These are phyloP conservation scores for Heliopora coerulea DNA, from an alignment of 92 coral and sea anemone species.

Conservation along the genomic window DNA sequence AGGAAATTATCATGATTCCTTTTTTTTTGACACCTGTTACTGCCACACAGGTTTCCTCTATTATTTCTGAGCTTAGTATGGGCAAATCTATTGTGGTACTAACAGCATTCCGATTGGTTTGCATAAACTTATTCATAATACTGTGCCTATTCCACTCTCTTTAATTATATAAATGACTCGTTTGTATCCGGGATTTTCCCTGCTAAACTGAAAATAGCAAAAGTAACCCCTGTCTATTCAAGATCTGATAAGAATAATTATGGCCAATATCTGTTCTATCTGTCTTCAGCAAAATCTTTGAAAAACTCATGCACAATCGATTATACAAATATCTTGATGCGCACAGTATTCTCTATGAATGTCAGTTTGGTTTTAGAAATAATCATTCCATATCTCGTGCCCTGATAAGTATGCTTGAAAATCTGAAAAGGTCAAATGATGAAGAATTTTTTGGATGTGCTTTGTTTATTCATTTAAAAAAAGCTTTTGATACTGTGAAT, in stretches of 20 bases:
- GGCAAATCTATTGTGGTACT: slow-evolving; percentile 28
- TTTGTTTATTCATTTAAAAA: slow-evolving; percentile 38
- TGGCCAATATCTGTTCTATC: slow-evolving; percentile 47
- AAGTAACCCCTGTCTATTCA: slow-evolving; percentile 20
- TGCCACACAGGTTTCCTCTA: too few species aligned
- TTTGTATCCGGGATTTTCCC: slow-evolving; percentile 42
- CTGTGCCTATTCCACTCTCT: slow-evolving; percentile 28
- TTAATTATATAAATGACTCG: slow-evolving; percentile 40
- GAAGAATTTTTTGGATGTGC: slow-evolving; percentile 40
- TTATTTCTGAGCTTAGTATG: too few species aligned
- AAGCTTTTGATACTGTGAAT: slow-evolving; percentile 47
- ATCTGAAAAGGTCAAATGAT: slow-evolving; percentile 17
- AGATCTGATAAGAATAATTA: slow-evolving; percentile 20
- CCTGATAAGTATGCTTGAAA: slow-evolving; percentile 30
- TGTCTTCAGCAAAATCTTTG: slow-evolving; percentile 30
- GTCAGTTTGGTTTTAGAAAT: slow-evolving; percentile 15
- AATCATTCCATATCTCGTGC: slow-evolving; percentile 13
- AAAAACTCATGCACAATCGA: slow-evolving; percentile 37
- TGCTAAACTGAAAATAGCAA: slow-evolving; percentile 33
- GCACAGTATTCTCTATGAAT: not conserved
- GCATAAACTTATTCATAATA: slow-evolving; percentile 29
- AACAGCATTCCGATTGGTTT: slow-evolving; percentile 35
- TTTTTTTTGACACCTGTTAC: too few species aligned
- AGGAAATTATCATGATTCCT: slow-evolving; percentile 42
- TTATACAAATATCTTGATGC: slow-evolving; percentile 1